Evolutionary conservation across 2,113 vertebrate genomes (phyloP), one percentile per base, ranked within the genome.

Genomic region (Mus pahari): DNA sequence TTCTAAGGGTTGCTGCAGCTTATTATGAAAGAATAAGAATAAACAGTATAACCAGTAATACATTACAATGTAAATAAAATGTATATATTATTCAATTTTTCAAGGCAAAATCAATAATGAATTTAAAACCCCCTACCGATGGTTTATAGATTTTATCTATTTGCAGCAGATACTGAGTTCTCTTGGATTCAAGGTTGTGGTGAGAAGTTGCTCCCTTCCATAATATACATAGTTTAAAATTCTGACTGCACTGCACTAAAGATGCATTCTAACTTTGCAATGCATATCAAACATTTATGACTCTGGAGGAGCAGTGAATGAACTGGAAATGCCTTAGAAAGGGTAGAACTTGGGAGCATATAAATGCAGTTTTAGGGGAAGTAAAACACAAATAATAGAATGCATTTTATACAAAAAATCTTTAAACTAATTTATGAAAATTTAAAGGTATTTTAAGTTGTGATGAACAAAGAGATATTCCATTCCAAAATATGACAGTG

Each of bases 81-180:
- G 8, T 92, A 8, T 5, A 42, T 36, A 64, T 8, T 48, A 62
- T 84, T 45, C 58, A 48, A 42, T 82, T 92, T 55, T 33, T 24
- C 55, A 88, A 39, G 28, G 24, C 86, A 77, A 97, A 94, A 88
- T 88, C 53, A 96, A 91, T 90, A 71, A 20, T 4, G 9, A 71
- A 71, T 20, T 71, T n/a, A 71, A 70, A 39, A 71, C 11, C 19
- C 1, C 3, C 93, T 86, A 90, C 75, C 70, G 66, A 81, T n/a
- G 31, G n/a, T 45, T 17, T 60, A 70, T 50, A 33, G 16, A 14
- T 68, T 68, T 68, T 66, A 87, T 70, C 91, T 9, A 3, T n/a
- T 90, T 1, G 0, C 2, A 50, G 77, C 0, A 90, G n/a, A 96
- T 60, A 91, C n/a, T 53, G 11, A 97, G 39, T 91, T 36, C 11